Conservation (phyloP, 2,113 vertebrate species). For the Bubalus kerabau region DNA sequence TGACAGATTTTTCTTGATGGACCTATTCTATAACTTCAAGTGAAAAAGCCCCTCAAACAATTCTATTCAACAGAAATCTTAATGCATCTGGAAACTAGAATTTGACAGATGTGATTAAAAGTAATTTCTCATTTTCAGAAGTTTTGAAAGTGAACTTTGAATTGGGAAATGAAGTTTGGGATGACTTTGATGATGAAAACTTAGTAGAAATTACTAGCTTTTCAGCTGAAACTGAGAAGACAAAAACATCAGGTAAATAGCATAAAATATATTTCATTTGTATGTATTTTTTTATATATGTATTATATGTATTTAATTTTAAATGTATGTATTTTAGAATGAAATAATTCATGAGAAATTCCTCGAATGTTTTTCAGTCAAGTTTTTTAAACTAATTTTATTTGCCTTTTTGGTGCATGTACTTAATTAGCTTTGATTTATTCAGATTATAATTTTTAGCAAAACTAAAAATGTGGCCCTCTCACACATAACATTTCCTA, state of each 20-base stretch:
- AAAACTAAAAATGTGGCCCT: conserved; percentile 31
- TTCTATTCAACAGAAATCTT: conserved; percentile 49
- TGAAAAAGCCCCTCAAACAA: conserved; percentile 46
- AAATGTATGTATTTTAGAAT: conserved; percentile 14
- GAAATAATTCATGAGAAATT: conserved; percentile 34
- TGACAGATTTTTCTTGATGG: conserved; percentile 72
- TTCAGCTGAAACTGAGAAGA: conserved; percentile 43
- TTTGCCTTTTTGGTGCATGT: conserved; percentile 13
- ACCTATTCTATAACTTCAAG: conserved; percentile 56
- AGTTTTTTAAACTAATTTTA: not conserved
- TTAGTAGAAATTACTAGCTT: conserved; percentile 80
- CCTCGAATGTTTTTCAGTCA: conserved; percentile 28
- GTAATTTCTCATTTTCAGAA: conserved; percentile 71
- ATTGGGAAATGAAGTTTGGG: conserved; percentile 90
- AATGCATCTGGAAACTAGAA: conserved; percentile 45
- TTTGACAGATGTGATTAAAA: conserved; percentile 64
- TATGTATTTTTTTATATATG: not conserved
- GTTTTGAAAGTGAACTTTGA: conserved; percentile 84
- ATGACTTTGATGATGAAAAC: conserved; percentile 88
- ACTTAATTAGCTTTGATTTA: conserved; percentile 23
- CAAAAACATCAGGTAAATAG: conserved; percentile 73
- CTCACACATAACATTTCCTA: not conserved
- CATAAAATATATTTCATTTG: not conserved
- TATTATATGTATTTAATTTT: not conserved
- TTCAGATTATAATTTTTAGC: conserved; percentile 36